Evolutionary conservation across 2,888 invertebrate genomes (phyloP).

Genomic region (Cybosia mesomella): DNA sequence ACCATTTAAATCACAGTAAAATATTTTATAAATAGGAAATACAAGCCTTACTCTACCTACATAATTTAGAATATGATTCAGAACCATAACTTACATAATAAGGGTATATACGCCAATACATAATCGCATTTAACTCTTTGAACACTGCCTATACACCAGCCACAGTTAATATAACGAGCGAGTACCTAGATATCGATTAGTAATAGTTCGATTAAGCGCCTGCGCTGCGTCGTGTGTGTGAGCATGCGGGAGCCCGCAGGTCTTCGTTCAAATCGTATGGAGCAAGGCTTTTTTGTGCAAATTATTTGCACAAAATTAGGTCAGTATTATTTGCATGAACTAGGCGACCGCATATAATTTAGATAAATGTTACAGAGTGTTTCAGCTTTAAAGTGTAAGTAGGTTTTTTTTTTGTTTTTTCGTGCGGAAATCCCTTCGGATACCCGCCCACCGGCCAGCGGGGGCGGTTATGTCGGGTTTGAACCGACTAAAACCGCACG

Average conservation of each 20-base stretch:
- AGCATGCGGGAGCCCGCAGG: too few relatives aligned
- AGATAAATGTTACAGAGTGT: not conserved
- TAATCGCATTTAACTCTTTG: not conserved
- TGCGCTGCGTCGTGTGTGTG: too few relatives aligned
- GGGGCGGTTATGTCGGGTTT: too few relatives aligned
- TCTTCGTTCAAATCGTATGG: too few relatives aligned
- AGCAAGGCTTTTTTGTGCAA: too few relatives aligned
- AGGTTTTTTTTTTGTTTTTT: too few relatives aligned
- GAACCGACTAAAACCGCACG: too few relatives aligned
- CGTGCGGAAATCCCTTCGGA: too few relatives aligned
- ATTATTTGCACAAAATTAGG: not conserved
- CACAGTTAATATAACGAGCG: not conserved
- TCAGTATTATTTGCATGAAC: too few relatives aligned
- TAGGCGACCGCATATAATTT: too few relatives aligned
- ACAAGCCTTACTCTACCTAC: constrained; percentile 1
- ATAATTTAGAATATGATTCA: constrained; percentile 18
- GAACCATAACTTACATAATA: not conserved
- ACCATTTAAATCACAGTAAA: not conserved
- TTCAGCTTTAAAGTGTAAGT: not conserved
- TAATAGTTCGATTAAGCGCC: not conserved
- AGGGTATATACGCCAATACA: not conserved
- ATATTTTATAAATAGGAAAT: constrained; percentile 1
- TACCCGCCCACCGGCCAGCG: too few relatives aligned
- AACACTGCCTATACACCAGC: not conserved
- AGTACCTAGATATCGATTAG: not conserved